These are phyloP conservation scores for Sphenopsis melanotis DNA, from an alignment of 2,797 vertebrate genomes.

Conservation along the genomic window DNA sequence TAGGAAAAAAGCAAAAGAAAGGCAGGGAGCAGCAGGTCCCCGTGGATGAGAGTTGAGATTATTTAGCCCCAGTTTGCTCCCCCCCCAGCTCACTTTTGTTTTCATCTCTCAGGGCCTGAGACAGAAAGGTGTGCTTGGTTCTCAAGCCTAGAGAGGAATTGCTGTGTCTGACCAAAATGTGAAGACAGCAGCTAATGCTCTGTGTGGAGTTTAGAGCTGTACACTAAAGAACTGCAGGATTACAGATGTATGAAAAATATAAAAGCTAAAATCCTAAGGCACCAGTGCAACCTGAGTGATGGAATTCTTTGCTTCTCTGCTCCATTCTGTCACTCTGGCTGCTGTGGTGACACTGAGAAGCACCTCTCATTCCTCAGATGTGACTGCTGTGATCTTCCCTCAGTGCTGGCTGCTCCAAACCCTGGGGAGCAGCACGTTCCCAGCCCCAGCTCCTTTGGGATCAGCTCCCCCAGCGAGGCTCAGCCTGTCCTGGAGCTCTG, in stretches of 20 bases:
- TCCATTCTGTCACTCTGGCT: background rate
- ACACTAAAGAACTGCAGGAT: background rate
- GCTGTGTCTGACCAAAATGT: background rate
- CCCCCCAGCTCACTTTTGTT: background rate
- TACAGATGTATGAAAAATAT: background rate
- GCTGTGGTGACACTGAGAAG: accelerated
- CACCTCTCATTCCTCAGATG: background rate
- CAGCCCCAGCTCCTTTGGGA: background rate
- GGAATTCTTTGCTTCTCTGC: background rate
- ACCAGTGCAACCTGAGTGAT: background rate
- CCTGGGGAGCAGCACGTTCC: accelerated
- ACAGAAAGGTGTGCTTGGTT: background rate
- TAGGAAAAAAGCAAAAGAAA: no score
- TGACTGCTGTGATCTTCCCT: accelerated
- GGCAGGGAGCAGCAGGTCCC: no score
- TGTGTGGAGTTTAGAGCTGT: background rate
- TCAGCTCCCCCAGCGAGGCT: background rate
- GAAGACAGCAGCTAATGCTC: accelerated
- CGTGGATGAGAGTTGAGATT: no score
- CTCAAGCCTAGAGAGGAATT: background rate
- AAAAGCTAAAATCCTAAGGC: background rate
- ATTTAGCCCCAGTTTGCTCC: background rate
- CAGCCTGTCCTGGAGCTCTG: background rate
- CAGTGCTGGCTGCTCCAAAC: accelerated
- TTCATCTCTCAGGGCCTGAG: background rate